A percentile compares a stretch with the other conserved stretches of the same genome.
Conservation (phyloP, 2,888 invertebrate species). For the Leptinotarsa tumamoca region DNA sequence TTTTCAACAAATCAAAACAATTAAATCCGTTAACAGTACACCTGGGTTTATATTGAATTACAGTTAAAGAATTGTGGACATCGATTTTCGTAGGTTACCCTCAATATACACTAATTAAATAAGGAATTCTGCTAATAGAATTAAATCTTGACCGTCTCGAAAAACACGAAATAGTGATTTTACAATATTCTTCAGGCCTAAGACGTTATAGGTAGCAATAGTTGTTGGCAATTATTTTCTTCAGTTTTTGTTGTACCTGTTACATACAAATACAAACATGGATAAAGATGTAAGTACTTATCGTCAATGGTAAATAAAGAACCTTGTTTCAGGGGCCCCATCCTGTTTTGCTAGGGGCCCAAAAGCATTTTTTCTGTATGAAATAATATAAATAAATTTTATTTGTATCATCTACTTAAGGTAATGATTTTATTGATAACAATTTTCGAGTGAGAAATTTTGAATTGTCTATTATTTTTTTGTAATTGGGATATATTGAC, state of each 20-base stretch:
- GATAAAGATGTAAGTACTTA: conserved; percentile 40
- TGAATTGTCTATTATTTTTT: no score
- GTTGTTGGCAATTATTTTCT: conserved; percentile 3
- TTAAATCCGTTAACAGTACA: background rate
- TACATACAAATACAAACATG: conserved; percentile 39
- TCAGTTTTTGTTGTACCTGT: conserved; percentile 16
- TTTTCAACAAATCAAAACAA: background rate
- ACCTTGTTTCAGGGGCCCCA: no score
- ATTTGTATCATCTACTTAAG: no score
- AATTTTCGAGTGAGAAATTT: no score
- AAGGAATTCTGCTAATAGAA: conserved; percentile 49
- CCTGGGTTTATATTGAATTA: conserved; percentile 29
- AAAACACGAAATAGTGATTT: conserved; percentile 5
- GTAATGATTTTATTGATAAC: no score
- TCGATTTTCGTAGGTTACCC: conserved; percentile 30
- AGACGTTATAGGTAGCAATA: conserved; percentile 32
- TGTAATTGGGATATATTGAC: no score
- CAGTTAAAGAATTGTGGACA: conserved; percentile 23
- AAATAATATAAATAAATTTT: no score
- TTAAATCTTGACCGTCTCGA: conserved; percentile 36
- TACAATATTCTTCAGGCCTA: conserved; percentile 28
- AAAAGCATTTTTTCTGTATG: no score
- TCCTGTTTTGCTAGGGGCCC: no score
- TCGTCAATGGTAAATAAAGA: background rate
- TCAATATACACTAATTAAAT: conserved; percentile 49